Conservation (phyloP, 2,888 invertebrate species). For the Catocala nupta region DNA sequence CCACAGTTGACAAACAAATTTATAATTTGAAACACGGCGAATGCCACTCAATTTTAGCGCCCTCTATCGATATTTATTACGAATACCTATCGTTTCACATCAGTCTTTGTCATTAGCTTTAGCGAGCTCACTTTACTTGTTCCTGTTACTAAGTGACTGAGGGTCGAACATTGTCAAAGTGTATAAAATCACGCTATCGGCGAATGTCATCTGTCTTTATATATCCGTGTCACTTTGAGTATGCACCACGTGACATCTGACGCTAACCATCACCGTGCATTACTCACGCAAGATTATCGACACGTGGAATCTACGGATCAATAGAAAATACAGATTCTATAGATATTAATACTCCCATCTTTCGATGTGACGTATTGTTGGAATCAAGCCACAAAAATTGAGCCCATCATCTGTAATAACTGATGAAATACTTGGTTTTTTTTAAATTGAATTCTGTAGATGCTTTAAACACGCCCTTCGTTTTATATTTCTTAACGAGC, state of each 20-base stretch:
- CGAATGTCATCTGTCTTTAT: background rate
- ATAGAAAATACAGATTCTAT: conserved; percentile 1
- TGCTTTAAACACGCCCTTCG: conserved; percentile 13
- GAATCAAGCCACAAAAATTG: conserved; percentile 37
- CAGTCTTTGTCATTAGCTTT: background rate
- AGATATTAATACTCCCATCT: conserved; percentile 12
- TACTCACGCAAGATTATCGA: conserved; percentile 1
- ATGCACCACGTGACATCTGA: background rate
- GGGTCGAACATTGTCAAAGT: background rate
- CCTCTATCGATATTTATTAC: background rate
- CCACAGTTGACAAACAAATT: no score
- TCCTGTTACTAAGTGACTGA: background rate
- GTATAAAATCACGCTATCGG: background rate
- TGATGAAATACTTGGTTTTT: conserved; percentile 29
- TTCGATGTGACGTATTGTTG: conserved; percentile 28
- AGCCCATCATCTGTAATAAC: conserved; percentile 30
- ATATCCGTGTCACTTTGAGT: background rate
- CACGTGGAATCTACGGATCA: background rate
- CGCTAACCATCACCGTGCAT: background rate
- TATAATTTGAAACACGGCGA: no score
- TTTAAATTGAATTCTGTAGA: conserved; percentile 29
- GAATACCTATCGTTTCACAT: background rate
- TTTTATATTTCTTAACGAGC: conserved; percentile 31
- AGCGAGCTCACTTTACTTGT: background rate
- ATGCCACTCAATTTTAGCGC: background rate